These are phyloP conservation scores for Protobothrops flavoviridis DNA, from an alignment of 2,113 vertebrate species.

Conservation along the genomic window DNA sequence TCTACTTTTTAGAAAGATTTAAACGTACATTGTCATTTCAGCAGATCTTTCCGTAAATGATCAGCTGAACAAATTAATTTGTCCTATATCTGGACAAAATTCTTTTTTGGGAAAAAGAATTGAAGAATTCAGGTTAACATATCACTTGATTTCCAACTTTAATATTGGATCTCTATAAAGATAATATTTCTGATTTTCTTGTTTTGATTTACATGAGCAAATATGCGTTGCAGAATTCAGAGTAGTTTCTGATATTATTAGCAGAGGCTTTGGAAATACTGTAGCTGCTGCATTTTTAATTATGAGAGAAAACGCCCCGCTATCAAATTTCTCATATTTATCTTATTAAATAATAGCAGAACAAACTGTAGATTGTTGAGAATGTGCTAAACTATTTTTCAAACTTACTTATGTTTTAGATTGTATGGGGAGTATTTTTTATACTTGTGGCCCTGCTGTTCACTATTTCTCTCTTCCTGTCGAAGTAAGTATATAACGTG, in stretches of 20 bases:
- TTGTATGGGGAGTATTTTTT: conserved; percentile 90
- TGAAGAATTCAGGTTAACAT: background rate
- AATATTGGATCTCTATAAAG: background rate
- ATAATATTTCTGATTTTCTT: background rate
- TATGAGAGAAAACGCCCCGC: background rate
- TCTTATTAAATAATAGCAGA: conserved; percentile 9
- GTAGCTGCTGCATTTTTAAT: background rate
- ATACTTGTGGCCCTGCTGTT: conserved; percentile 93
- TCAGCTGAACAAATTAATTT: background rate
- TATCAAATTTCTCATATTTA: conserved; percentile 6
- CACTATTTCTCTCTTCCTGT: conserved; percentile 89
- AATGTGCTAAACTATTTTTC: conserved; percentile 25
- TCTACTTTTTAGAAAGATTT: background rate
- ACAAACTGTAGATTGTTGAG: background rate
- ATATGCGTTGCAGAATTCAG: background rate
- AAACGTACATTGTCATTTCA: background rate
- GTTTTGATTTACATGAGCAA: background rate
- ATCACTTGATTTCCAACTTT: background rate
- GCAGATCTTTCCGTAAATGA: background rate
- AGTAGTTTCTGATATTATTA: background rate
- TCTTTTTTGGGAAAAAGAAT: background rate
- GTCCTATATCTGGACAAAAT: background rate
- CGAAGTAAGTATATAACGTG: conserved; percentile 85
- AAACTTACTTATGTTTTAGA: conserved; percentile 71
- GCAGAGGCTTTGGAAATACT: background rate